A percentile compares a stretch with the other conserved stretches of the same genome.
Evolutionary conservation across 2,888 invertebrate genomes (phyloP).

Genomic region (Bombyx huttoni): DNA sequence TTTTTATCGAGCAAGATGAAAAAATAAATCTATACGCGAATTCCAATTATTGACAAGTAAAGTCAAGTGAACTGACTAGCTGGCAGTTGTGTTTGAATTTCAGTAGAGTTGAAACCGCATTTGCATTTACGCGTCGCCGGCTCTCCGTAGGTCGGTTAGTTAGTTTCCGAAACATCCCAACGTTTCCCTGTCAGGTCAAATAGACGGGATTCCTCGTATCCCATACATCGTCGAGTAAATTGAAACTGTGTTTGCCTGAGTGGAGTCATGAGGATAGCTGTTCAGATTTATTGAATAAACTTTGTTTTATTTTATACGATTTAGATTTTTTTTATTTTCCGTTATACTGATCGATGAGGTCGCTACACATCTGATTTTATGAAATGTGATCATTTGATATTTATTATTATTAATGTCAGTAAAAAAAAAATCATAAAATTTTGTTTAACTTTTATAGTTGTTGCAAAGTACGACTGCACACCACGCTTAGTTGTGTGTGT

Average conservation of each 20-base stretch:
- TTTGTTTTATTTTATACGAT: neutral
- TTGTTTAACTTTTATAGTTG: too few species aligned
- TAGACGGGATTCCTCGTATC: neutral
- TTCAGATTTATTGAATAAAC: neutral
- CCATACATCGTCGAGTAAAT: neutral
- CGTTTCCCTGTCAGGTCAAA: neutral
- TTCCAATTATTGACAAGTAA: neutral
- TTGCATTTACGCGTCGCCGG: neutral
- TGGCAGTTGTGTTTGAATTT: neutral
- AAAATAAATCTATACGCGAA: neutral
- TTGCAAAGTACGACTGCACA: too few species aligned
- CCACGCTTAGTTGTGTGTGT: too few species aligned
- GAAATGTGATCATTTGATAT: too few species aligned
- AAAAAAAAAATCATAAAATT: too few species aligned
- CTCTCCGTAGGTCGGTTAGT: neutral
- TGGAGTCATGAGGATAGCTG: neutral
- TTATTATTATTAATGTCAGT: too few species aligned
- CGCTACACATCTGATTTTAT: too few species aligned
- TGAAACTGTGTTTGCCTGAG: neutral
- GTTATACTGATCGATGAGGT: too few species aligned
- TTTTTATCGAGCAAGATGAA: too few species aligned
- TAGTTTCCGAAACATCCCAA: neutral
- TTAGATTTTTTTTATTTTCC: neutral
- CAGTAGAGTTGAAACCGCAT: neutral
- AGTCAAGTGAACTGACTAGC: neutral